Conservation (phyloP, 1,140 invertebrate species). For the Scaptomyza graminum region DNA sequence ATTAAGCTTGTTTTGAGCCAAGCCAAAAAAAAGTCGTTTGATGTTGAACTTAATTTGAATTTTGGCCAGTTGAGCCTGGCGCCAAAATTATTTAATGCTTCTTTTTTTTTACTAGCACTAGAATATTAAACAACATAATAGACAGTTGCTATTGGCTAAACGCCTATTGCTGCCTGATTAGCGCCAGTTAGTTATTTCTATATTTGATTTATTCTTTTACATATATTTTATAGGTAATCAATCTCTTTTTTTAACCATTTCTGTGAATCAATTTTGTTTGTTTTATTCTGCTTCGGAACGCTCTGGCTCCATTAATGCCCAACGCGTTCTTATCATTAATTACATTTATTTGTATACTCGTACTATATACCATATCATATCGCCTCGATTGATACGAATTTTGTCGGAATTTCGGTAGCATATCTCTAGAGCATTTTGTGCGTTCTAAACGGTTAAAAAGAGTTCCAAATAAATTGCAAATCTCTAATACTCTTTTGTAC, state of each 20-base stretch:
- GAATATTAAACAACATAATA: constrained; percentile 51
- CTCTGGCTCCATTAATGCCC: constrained; percentile 11
- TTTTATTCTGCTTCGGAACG: constrained; percentile 21
- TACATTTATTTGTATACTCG: constrained; percentile 38
- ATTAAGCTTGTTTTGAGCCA: constrained; percentile 54
- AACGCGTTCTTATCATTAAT: constrained; percentile 48
- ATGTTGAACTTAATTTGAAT: constrained; percentile 80
- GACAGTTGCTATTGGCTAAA: constrained; percentile 30
- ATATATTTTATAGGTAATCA: constrained; percentile 40
- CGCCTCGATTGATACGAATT: constrained; percentile 34
- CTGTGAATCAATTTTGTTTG: constrained; percentile 44
- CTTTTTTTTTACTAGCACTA: constrained; percentile 57
- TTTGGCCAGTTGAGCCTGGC: constrained; percentile 74
- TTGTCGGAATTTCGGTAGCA: constrained; percentile 43
- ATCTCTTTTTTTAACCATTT: constrained; percentile 38
- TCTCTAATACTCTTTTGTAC: background rate
- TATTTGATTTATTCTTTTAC: background rate
- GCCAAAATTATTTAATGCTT: constrained; percentile 54
- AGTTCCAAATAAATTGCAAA: constrained; percentile 24
- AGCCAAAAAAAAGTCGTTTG: constrained; percentile 57
- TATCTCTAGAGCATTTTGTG: constrained; percentile 35
- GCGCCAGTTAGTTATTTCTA: constrained; percentile 11
- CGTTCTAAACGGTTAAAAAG: constrained; percentile 4
- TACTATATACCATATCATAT: constrained; percentile 20
- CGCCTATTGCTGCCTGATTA: constrained; percentile 40